These are phyloP conservation scores for Bhutanitis thaidina DNA, from an alignment of 2,888 invertebrate species.

Conservation along the genomic window DNA sequence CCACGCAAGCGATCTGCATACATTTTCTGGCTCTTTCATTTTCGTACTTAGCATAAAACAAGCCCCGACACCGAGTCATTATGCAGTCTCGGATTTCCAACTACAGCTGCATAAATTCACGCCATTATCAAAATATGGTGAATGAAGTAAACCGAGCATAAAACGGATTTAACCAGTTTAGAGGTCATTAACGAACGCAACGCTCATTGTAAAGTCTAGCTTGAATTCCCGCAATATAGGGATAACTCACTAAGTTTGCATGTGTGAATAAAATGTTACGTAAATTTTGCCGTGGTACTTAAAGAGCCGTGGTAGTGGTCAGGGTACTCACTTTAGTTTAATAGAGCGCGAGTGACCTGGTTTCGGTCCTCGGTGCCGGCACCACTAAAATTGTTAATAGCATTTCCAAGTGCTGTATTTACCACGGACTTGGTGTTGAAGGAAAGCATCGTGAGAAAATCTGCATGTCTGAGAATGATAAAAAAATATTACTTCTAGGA, in stretches of 20 bases:
- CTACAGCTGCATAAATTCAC: constrained; percentile 70
- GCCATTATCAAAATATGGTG: constrained; percentile 77
- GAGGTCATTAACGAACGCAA: constrained; percentile 72
- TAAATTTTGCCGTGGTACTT: too few relatives aligned
- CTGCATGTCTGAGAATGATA: too few relatives aligned
- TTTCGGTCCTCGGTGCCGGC: too few relatives aligned
- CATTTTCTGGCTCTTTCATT: constrained; percentile 70
- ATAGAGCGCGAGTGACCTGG: too few relatives aligned
- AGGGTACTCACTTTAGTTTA: too few relatives aligned
- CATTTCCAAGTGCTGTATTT: too few relatives aligned
- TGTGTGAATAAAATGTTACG: too few relatives aligned
- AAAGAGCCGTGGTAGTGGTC: too few relatives aligned
- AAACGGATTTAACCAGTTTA: constrained; percentile 63
- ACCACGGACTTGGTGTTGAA: too few relatives aligned
- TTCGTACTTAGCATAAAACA: constrained; percentile 75
- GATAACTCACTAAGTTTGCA: constrained; percentile 27
- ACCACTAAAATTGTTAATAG: too few relatives aligned
- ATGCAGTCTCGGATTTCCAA: constrained; percentile 72
- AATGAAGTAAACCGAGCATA: constrained; percentile 62
- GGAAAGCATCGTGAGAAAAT: too few relatives aligned
- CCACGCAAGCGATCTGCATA: constrained; percentile 76
- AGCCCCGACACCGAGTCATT: constrained; percentile 69
- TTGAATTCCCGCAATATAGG: constrained; percentile 32
- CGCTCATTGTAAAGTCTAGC: constrained; percentile 43
- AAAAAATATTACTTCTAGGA: too few relatives aligned